Conservation (phyloP, 2,797 vertebrate species). For the Synanceia verrucosa region DNA sequence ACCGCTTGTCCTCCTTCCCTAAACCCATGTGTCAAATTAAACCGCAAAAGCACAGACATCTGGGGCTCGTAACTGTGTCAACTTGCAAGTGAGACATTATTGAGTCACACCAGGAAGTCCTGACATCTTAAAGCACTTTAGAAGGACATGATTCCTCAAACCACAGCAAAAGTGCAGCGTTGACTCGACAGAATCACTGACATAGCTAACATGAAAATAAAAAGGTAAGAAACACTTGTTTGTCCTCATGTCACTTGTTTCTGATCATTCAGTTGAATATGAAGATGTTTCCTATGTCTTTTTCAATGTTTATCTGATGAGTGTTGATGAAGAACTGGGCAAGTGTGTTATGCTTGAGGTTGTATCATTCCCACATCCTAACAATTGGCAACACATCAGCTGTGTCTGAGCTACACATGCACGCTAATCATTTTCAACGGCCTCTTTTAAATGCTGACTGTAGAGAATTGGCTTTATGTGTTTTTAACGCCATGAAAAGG, state of each 20-base stretch:
- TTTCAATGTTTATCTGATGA: not conserved
- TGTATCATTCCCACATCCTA: constrained; percentile 13
- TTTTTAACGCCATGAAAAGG: constrained; percentile 8
- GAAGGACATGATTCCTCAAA: constrained; percentile 59
- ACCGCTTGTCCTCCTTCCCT: constrained; percentile 21
- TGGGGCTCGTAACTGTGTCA: constrained; percentile 19
- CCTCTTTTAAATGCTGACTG: not conserved
- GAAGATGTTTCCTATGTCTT: not conserved
- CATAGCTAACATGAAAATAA: constrained; percentile 53
- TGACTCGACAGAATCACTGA: not conserved
- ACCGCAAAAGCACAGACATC: constrained; percentile 32
- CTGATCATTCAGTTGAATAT: not conserved
- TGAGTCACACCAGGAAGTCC: constrained; percentile 69
- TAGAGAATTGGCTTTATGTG: constrained; percentile 17
- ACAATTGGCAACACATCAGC: constrained; percentile 43
- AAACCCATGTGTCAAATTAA: constrained; percentile 23
- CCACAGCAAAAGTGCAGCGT: not conserved
- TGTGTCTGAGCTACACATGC: constrained; percentile 15
- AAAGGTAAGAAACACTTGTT: constrained; percentile 59
- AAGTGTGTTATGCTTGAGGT: not conserved
- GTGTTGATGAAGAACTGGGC: not conserved
- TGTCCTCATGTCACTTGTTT: too few species aligned
- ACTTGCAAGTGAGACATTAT: constrained; percentile 54
- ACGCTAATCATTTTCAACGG: not conserved
- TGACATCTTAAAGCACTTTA: constrained; percentile 37